A percentile compares a stretch with the other conserved stretches of the same genome.
phyloP scores from a whole-genome alignment of 2,888 invertebrate species.

The Papilio elwesi region DNA sequence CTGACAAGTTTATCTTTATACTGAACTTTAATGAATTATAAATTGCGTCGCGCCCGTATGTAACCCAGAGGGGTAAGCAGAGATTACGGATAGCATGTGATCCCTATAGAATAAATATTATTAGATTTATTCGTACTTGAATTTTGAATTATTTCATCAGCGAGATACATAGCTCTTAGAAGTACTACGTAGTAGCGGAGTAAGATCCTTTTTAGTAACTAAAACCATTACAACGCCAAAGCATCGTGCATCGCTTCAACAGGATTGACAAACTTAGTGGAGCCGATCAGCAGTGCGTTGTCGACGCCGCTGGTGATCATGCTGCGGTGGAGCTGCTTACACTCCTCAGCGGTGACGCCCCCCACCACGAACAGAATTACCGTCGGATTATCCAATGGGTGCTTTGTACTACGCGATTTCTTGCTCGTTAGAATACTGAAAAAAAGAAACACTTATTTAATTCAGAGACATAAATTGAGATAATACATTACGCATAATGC shows the following conservation, averaged over 20 bases:
- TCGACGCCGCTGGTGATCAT: constrained; percentile 79
- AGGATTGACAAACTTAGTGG: constrained; percentile 70
- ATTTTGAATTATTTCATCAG: too few species aligned
- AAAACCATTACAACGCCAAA: constrained; percentile 52
- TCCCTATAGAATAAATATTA: too few species aligned
- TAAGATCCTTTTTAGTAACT: too few species aligned
- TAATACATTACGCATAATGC: too few species aligned
- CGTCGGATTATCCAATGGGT: constrained; percentile 86
- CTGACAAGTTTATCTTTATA: too few species aligned
- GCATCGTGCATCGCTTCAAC: constrained; percentile 71
- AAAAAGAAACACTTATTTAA: constrained; percentile 32
- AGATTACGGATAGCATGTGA: too few species aligned
- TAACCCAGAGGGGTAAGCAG: too few species aligned
- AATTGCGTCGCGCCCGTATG: too few species aligned
- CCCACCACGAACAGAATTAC: constrained; percentile 87
- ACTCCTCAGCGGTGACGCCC: constrained; percentile 87
- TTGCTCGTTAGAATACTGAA: constrained; percentile 85
- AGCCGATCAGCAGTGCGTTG: constrained; percentile 70
- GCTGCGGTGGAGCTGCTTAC: constrained; percentile 75
- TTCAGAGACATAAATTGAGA: too few species aligned
- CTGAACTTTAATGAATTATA: too few species aligned
- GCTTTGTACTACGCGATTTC: constrained; percentile 66
- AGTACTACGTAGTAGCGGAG: background rate
- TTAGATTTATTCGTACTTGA: too few species aligned
- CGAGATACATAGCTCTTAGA: background rate